These are phyloP conservation scores for Stichopus chloronotus DNA, from an alignment of 35 echinoderm and acorn worm genomes.

Conservation along the genomic window DNA sequence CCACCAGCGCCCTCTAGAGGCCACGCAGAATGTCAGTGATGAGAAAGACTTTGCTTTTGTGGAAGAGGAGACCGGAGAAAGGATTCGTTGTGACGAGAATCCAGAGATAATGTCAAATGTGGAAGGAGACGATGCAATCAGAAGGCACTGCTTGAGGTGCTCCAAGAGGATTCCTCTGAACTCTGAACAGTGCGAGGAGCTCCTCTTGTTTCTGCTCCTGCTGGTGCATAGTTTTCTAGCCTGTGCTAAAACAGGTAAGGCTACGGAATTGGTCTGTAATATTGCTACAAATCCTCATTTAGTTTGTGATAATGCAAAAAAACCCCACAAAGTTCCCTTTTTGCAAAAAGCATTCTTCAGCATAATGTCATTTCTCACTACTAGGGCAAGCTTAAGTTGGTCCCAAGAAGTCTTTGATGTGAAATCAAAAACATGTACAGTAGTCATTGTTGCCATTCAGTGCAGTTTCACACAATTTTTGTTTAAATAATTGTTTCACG, in stretches of 20 bases:
- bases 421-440: no score
- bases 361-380: no score
- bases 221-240: conserved; percentile 17
- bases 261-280: not conserved
- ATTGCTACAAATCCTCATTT: not conserved
- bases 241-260: conserved; percentile 7
- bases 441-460: no score
- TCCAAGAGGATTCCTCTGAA: conserved; percentile 7
- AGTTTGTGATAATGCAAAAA: no score
- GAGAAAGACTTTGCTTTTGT: not conserved
- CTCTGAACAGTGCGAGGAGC: conserved; percentile 8
- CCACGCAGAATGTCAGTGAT: not conserved
- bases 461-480: no score
- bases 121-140: not conserved
- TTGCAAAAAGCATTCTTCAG: no score
- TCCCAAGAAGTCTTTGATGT: no score
- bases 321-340: no score
- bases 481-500: no score
- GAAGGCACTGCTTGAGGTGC: conserved; percentile 22
- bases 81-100: not conserved
- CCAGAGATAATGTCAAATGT: not conserved
- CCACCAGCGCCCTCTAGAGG: conserved; percentile 23
- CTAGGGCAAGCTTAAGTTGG: no score
- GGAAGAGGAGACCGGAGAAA: conserved; percentile 21
- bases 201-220: not conserved